A percentile compares a stretch with the other conserved stretches of the same genome.
These are phyloP conservation scores for Acrobasis consociella DNA, from an alignment of 2,888 invertebrate genomes.

Conservation along the genomic window DNA sequence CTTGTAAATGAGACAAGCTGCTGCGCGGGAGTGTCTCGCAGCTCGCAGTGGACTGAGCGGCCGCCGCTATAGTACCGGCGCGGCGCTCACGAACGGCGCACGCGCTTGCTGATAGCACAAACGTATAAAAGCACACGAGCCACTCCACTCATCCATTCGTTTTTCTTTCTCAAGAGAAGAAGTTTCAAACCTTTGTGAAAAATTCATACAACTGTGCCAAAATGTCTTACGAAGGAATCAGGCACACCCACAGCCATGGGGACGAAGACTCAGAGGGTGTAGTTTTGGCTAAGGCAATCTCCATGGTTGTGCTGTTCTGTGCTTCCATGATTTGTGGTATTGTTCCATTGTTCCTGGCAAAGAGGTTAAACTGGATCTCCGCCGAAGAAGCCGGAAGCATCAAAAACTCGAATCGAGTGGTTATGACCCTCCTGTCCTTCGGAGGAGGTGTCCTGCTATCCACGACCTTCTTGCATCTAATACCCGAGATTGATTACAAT, in stretches of 20 bases:
- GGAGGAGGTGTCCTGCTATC: conserved; percentile 93
- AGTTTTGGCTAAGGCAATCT: conserved; percentile 88
- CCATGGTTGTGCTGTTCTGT: conserved; percentile 89
- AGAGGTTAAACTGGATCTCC: conserved; percentile 84
- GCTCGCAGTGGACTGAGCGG: conserved; percentile 47
- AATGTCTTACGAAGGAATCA: conserved; percentile 42
- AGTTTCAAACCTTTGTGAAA: neutral
- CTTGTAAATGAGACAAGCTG: conserved; percentile 41
- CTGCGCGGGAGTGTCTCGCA: conserved; percentile 65
- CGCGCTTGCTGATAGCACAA: conserved; percentile 64
- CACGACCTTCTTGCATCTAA: conserved; percentile 91
- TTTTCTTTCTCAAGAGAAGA: conserved; percentile 29
- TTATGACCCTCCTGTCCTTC: conserved; percentile 87
- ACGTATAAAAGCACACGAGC: conserved; percentile 65
- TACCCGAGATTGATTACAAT: conserved; percentile 90
- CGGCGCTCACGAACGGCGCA: conserved; percentile 66
- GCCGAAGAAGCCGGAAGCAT: conserved; percentile 72
- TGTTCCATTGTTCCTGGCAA: conserved; percentile 87
- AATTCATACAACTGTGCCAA: conserved; percentile 30
- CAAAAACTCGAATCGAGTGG: conserved; percentile 74
- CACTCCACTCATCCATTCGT: conserved; percentile 46
- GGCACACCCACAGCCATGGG: conserved; percentile 40
- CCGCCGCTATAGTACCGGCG: conserved; percentile 59
- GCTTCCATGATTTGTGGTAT: conserved; percentile 90
- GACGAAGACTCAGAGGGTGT: conserved; percentile 70